Evolutionary conservation across 2,113 vertebrate genomes (phyloP), one percentile per base, ranked within the genome.

Genomic region (Tetrao urogallus): DNA sequence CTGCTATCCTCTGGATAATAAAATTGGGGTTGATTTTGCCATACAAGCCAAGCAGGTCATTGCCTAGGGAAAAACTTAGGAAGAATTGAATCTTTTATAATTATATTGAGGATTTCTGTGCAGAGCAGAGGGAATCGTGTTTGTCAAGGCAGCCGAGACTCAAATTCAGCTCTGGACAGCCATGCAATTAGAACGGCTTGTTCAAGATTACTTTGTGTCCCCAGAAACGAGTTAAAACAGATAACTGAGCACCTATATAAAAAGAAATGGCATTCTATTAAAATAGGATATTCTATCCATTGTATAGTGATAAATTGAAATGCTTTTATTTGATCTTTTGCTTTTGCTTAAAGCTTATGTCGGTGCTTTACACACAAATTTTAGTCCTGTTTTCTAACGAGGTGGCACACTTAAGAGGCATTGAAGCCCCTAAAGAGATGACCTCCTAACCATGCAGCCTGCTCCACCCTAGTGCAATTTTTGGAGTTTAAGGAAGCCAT

Each of bases 51-150:
- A 94, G 76, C 91, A 95, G 79, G 85, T 91, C 92, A 91, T 61
- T 75, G 93, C 90, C 95, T 86, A 83, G 80, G 82, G 93, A 93
- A 86, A 91, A 87, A 73, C 56, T 24, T 36, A 93, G 61, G 74
- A 93, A 86, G 48, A 92, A 76, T 10, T 90, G 85, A 91, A 89
- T 95, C 88, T 72, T 90, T 82, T 69, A 30, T 90, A 86, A 94
- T 92, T 91, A 57, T 92, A 77, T 12, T 71, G 82, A 63, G 76
- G 32, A 76, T 95, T 94, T 95, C 78, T 84, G 52, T 88, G 64
- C 28, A 82, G 43, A 80, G 82, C 20, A 91, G 93, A 93, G 60
- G 42, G 34, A 66, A 15, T 76, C 60, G 50, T 85, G 17, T 74
- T 85, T 91, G 77, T 56, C 10, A 4, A 80, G 42, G 36, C 28